These are phyloP conservation scores for Synanthedon tipuliformis DNA, from an alignment of 2,888 invertebrate genomes.

Conservation along the genomic window DNA sequence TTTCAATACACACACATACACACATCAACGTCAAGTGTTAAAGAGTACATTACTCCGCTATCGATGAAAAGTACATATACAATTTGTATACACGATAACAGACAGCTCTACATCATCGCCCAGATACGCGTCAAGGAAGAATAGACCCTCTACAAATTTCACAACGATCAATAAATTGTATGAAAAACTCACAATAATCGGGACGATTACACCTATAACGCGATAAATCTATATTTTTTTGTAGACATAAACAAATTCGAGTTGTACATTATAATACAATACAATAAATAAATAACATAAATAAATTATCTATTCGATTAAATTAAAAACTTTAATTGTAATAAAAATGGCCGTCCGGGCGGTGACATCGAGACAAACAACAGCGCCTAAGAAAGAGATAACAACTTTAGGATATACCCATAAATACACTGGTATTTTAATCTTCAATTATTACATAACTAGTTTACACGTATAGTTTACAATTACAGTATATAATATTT, in stretches of 20 bases:
- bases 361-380: slow-evolving; percentile 48
- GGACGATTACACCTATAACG: slow-evolving; percentile 9
- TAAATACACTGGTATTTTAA: slow-evolving; percentile 45
- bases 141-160: slow-evolving; percentile 13
- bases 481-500: slow-evolving; percentile 20
- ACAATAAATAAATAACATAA: background rate
- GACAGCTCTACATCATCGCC: slow-evolving; percentile 38
- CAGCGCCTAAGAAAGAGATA: slow-evolving; percentile 70
- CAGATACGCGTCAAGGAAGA: slow-evolving; percentile 15
- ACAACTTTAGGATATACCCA: slow-evolving; percentile 63
- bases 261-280: background rate
- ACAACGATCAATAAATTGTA: slow-evolving; percentile 17
- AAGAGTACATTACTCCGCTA: slow-evolving; percentile 34
- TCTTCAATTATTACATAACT: slow-evolving; percentile 9
- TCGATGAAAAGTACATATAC: slow-evolving; percentile 49
- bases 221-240: background rate
- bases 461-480: slow-evolving; percentile 44
- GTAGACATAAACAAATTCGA: background rate
- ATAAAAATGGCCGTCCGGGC: slow-evolving; percentile 22
- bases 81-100: slow-evolving; percentile 53
- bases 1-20: slow-evolving; percentile 47
- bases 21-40: slow-evolving; percentile 48
- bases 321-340: background rate
- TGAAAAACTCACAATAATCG: slow-evolving; percentile 11
- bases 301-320: background rate